These are phyloP conservation scores for Hystrix cristata DNA, from an alignment of 2,113 vertebrate genomes.

Conservation along the genomic window DNA sequence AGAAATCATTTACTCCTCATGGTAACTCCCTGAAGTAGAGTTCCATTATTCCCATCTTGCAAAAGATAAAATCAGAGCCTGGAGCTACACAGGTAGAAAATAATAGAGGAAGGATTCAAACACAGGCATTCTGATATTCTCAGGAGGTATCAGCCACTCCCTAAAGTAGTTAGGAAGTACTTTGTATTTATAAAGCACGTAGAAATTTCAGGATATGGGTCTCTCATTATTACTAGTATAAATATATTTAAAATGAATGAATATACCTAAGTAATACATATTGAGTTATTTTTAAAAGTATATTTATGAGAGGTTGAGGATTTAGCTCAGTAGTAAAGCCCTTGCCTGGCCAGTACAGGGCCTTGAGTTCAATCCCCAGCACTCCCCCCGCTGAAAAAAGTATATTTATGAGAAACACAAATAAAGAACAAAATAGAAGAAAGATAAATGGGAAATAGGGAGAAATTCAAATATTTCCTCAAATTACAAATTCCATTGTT, in stretches of 20 bases:
- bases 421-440: background rate
- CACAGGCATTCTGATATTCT: background rate
- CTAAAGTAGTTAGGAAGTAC: background rate
- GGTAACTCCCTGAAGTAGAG: background rate
- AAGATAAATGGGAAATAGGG: background rate
- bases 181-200: background rate
- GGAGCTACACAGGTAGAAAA: background rate
- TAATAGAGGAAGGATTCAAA: background rate
- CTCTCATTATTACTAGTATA: background rate
- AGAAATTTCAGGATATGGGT: background rate
- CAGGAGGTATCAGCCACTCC: background rate
- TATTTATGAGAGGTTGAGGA: background rate
- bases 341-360: too few relatives aligned
- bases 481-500: background rate
- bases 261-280: background rate
- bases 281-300: conserved; percentile 10
- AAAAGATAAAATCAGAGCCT: background rate
- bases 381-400: background rate
- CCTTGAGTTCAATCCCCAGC: too few relatives aligned
- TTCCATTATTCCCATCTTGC: background rate
- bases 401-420: background rate
- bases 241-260: background rate
- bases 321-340: too few relatives aligned
- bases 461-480: background rate
- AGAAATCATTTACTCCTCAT: background rate